Conservation (phyloP, 2,797 vertebrate genomes). For the Parauchenoglanis punctatus region DNA sequence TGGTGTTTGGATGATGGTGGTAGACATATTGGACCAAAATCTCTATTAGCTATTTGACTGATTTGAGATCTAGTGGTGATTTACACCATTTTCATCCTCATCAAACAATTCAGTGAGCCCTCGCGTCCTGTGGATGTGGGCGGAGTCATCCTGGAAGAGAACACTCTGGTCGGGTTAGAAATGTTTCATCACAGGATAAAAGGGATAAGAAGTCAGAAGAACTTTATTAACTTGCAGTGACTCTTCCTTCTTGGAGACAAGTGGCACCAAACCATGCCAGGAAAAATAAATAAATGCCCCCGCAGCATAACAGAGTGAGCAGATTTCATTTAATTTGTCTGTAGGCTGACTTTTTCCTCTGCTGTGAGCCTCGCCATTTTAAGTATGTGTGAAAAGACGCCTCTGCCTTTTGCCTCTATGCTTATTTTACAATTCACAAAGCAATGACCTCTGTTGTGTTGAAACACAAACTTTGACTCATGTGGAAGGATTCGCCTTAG, state of each 20-base stretch:
- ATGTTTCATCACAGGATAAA: background rate
- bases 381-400: background rate
- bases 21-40: background rate
- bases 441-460: background rate
- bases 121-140: background rate
- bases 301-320: background rate
- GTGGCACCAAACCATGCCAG: background rate
- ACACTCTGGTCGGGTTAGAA: background rate
- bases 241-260: background rate
- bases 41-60: background rate
- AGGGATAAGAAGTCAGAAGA: background rate
- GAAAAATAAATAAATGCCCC: background rate
- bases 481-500: constrained; percentile 40
- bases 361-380: background rate
- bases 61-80: background rate
- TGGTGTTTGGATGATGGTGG: background rate
- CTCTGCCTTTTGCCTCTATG: background rate
- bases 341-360: constrained; percentile 3
- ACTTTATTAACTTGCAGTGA: background rate
- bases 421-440: background rate
- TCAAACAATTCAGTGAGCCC: background rate
- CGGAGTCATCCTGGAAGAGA: background rate
- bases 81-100: background rate
- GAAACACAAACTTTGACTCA: constrained; percentile 7
- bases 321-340: background rate